Evolutionary conservation across 2,113 vertebrate species (phyloP), one percentile per base, ranked within the genome.

Genomic region (Bothrops jararaca): DNA sequence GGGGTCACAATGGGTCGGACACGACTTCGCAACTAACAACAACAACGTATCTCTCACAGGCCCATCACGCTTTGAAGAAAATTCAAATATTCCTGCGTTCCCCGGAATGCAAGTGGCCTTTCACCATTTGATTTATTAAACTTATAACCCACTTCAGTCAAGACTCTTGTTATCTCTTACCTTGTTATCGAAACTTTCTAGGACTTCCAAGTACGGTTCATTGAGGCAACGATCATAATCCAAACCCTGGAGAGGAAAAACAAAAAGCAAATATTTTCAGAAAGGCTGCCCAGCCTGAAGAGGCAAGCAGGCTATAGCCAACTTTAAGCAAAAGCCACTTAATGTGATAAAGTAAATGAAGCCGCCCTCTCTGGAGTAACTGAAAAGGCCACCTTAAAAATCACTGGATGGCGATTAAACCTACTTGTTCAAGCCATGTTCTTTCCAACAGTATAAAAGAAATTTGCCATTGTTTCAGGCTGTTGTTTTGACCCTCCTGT

Each of bases 151-250:
- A 80, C 34, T 0, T 18, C 2, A 15, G 20, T 50, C 26, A 29
- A 86, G 23, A 3, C 87, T 85, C 80, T 57, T 12, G 50, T 4
- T 12, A 34, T 23, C 10, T 23, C 93, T 89, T 95, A 99, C 99
- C 98, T 99, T 99, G 93, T 98, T 98, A 94, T 99, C 98, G 97
- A 99, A 97, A 20, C 97, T 97, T 96, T 99, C 99, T 98, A 99
- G 94, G 56, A 99, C 97, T 95, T 99, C 99, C 97, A 99, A 94
- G 93, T 98, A 99, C 0, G 99, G 99, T 93, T 99, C 99, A 92
- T 98, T 99, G 97, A 99, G 98, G 94, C 99, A 99, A 56, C 98
- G 97, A 94, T 99, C 99, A 88, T 99, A 99, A 96, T 99, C 99
- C 98, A 99, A 96, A 95, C 99, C 99, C 99, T 99, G 96, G 96